Evolutionary conservation across 2,113 vertebrate genomes (phyloP).

Genomic region (Marmota flaviventris): DNA sequence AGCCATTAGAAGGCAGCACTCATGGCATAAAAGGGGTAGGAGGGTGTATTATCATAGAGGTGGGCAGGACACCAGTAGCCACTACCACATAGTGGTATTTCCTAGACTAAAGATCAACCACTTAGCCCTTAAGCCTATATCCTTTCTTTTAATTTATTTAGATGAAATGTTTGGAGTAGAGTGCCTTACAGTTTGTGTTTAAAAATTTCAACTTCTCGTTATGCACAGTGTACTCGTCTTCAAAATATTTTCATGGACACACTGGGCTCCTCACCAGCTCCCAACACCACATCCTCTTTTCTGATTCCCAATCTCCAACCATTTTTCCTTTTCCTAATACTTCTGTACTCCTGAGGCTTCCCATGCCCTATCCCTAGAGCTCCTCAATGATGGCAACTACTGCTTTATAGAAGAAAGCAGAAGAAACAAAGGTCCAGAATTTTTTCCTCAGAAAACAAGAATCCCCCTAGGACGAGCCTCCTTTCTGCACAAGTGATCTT

Average conservation of each 20-base stretch:
- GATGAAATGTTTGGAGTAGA: background rate
- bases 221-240: background rate
- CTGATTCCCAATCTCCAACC: background rate
- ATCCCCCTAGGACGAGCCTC: background rate
- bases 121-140: background rate
- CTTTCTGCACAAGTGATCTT: background rate
- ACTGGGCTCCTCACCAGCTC: background rate
- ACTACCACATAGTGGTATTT: background rate
- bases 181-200: background rate
- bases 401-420: slow-evolving; percentile 1
- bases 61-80: background rate
- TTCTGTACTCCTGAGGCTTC: background rate
- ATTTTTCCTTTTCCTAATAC: background rate
- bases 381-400: background rate
- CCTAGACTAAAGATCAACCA: background rate
- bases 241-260: background rate
- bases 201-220: background rate
- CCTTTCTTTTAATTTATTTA: background rate
- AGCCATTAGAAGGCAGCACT: background rate
- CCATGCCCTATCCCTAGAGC: background rate
- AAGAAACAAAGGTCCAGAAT: background rate
- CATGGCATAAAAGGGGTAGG: background rate
- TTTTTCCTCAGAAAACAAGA: background rate
- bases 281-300: background rate
- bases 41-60: background rate